phyloP scores from a whole-genome alignment of 1,140 invertebrate genomes.

The Drosophila nigrodunni region DNA sequence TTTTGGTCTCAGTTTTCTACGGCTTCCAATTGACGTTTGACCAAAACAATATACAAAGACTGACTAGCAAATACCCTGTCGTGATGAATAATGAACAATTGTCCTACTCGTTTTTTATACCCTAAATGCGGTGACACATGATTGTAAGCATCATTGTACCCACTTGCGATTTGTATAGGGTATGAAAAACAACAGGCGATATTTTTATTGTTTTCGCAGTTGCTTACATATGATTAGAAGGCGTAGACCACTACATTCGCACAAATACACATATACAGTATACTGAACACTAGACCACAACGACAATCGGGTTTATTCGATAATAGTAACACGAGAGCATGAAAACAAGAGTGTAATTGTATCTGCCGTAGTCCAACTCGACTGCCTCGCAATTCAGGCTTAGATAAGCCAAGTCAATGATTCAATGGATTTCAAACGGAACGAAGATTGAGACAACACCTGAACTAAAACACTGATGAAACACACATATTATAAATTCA shows the following conservation, averaged over 20 bases:
- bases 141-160: too few relatives aligned
- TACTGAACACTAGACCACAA: neutral
- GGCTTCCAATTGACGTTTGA: constrained; percentile 49
- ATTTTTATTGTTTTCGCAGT: constrained; percentile 1
- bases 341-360: constrained; percentile 24
- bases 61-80: neutral
- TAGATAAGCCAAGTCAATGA: constrained; percentile 15
- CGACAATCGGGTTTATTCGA: constrained; percentile 17
- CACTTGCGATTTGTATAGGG: neutral
- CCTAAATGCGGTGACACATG: too few relatives aligned
- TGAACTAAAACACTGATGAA: too few relatives aligned
- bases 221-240: neutral
- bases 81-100: too few relatives aligned
- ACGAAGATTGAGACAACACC: too few relatives aligned
- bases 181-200: constrained; percentile 18
- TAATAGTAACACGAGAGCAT: constrained; percentile 25
- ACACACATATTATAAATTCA: too few relatives aligned
- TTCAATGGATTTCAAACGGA: neutral
- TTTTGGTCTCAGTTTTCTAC: constrained; percentile 55
- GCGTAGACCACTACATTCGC: neutral
- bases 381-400: neutral
- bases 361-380: neutral
- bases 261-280: neutral
- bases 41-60: neutral
- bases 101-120: too few relatives aligned